phyloP scores from a whole-genome alignment of 64 coral and sea anemone genomes.

The Dendrophyllia cribrosa region DNA sequence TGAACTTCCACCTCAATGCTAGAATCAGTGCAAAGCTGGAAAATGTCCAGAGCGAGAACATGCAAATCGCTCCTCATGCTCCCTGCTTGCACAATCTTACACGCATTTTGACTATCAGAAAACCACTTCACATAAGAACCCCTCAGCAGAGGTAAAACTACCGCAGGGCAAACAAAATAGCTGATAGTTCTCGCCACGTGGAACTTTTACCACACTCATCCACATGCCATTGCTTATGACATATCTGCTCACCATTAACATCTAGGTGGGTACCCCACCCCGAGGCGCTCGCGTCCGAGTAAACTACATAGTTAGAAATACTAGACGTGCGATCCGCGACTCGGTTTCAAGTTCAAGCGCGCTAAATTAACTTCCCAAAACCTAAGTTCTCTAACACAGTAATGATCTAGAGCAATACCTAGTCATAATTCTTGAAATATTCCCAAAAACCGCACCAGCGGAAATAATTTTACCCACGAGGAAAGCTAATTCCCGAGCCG shows the following conservation, averaged over 20 bases:
- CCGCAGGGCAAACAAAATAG: too few relatives aligned
- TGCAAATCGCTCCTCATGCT: conserved; percentile 40
- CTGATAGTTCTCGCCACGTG: too few relatives aligned
- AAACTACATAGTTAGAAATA: conserved; percentile 48
- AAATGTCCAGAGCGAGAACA: conserved; percentile 34
- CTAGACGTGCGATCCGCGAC: neutral
- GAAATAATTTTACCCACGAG: too few relatives aligned
- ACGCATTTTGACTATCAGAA: neutral
- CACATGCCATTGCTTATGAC: too few relatives aligned
- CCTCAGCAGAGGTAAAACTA: too few relatives aligned
- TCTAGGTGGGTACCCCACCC: conserved; percentile 45
- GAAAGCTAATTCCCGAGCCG: too few relatives aligned
- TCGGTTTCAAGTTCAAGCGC: too few relatives aligned
- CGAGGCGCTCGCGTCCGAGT: conserved; percentile 60
- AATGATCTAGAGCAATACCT: conserved; percentile 29
- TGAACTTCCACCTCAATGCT: conserved; percentile 48
- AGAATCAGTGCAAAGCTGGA: conserved; percentile 31
- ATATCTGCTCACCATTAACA: conserved; percentile 33
- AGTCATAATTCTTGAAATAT: too few relatives aligned
- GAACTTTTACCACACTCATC: too few relatives aligned
- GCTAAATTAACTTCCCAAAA: neutral
- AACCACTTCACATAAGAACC: too few relatives aligned
- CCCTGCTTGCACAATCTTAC: neutral
- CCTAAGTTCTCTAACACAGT: too few relatives aligned
- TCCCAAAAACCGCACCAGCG: too few relatives aligned